Conservation (phyloP, 2,888 invertebrate genomes). For the Podotricha telesiphe region DNA sequence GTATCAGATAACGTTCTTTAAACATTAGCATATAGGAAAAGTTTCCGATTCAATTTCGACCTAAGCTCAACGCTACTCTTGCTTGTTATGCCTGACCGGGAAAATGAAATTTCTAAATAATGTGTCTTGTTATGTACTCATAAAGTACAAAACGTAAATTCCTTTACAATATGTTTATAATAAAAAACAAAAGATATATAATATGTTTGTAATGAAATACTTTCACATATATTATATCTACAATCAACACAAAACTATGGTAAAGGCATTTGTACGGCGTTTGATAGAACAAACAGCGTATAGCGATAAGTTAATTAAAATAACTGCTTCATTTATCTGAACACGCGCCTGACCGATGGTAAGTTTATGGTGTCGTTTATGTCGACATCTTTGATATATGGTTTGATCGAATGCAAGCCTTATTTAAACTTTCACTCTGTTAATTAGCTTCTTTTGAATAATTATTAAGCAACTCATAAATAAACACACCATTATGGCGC, state of each 20-base stretch:
- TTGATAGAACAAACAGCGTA: constrained; percentile 11
- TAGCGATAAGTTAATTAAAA: constrained; percentile 61
- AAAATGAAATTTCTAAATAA: no score
- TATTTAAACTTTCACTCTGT: constrained; percentile 48
- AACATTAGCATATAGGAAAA: background rate
- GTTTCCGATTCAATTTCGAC: no score
- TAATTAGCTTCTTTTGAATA: constrained; percentile 44
- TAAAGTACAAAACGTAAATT: background rate
- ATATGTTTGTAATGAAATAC: no score
- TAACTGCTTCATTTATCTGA: constrained; percentile 62
- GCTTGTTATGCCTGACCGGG: no score
- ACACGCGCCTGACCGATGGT: constrained; percentile 45
- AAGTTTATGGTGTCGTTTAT: constrained; percentile 55
- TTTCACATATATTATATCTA: background rate
- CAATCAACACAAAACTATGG: constrained; percentile 2
- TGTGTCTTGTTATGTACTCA: no score
- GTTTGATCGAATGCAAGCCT: constrained; percentile 41
- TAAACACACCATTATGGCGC: background rate
- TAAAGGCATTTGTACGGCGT: constrained; percentile 1
- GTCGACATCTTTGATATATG: constrained; percentile 43
- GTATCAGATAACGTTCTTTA: constrained; percentile 35
- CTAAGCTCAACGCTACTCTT: no score
- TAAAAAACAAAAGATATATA: background rate
- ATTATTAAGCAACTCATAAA: background rate
- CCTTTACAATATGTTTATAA: background rate